Evolutionary conservation across 2,888 invertebrate genomes (phyloP).

Genomic region (Clepsis dumicolana): DNA sequence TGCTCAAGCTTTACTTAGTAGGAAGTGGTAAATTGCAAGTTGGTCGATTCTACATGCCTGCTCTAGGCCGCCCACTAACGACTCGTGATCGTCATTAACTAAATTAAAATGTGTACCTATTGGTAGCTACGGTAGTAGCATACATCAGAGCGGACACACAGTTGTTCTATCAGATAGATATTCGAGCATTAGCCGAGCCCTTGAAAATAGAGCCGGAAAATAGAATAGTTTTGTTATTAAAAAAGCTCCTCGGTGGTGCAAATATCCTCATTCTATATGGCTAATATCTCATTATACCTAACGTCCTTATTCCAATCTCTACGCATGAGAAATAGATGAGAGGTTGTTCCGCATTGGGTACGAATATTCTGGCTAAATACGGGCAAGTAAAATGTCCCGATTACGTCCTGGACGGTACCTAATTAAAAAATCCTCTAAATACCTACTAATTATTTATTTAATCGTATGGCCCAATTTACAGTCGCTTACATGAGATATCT

Average conservation of each 20-base stretch:
- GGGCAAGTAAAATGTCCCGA: not conserved
- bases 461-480: too few species aligned
- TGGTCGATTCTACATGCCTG: conserved; percentile 8
- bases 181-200: too few species aligned
- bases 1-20: conserved; percentile 6
- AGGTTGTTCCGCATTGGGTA: not conserved
- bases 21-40: conserved; percentile 24
- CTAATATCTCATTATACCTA: too few species aligned
- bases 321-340: not conserved
- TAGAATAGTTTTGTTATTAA: too few species aligned
- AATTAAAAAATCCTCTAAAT: not conserved
- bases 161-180: too few species aligned
- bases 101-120: not conserved
- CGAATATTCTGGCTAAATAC: not conserved
- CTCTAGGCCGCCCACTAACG: conserved; percentile 23
- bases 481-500: too few species aligned
- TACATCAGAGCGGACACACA: not conserved
- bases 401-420: not conserved
- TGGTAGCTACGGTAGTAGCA: not conserved
- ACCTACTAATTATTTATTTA: too few species aligned
- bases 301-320: too few species aligned
- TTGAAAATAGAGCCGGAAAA: too few species aligned
- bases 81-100: conserved; percentile 7
- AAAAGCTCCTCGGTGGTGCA: too few species aligned
- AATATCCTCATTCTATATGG: too few species aligned